A percentile compares a stretch with the other conserved stretches of the same genome.
Conservation (phyloP, 2,888 invertebrate species). For the Dynastes maya region DNA sequence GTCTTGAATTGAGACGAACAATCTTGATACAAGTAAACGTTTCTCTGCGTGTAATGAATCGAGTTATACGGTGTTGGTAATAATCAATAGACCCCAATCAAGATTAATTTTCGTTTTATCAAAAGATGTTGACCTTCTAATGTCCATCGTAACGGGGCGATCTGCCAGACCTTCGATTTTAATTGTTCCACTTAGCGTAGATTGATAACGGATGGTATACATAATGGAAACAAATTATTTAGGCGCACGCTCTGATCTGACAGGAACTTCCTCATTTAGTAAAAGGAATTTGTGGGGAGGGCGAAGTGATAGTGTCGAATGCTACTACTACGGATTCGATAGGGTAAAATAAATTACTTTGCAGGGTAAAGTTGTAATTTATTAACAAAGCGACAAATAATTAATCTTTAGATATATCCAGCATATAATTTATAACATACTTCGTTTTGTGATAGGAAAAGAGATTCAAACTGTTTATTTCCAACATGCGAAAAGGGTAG, state of each 20-base stretch:
- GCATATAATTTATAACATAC: not conserved
- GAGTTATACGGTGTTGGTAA: not conserved
- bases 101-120: slow-evolving; percentile 28
- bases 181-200: slow-evolving; percentile 34
- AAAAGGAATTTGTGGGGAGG: slow-evolving; percentile 22
- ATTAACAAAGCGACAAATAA: slow-evolving; percentile 37
- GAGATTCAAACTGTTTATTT: not conserved
- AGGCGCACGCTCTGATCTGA: slow-evolving; percentile 27
- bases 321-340: slow-evolving; percentile 6
- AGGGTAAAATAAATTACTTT: slow-evolving; percentile 30
- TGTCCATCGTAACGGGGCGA: slow-evolving; percentile 6
- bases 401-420: slow-evolving; percentile 21
- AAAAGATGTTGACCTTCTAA: slow-evolving; percentile 25
- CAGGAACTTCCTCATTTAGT: slow-evolving; percentile 37
- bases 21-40: no score
- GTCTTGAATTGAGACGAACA: no score
- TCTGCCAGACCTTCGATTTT: slow-evolving; percentile 24
- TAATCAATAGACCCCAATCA: slow-evolving; percentile 21
- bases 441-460: not conserved
- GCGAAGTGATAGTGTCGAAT: not conserved
- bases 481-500: no score
- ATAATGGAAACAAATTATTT: slow-evolving; percentile 44
- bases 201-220: slow-evolving; percentile 30
- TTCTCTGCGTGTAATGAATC: not conserved
- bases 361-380: slow-evolving; percentile 2